Percentiles rank a stretch among this genome's conserved stretches.
phyloP scores from a whole-genome alignment of 2,113 vertebrate genomes.

The Phocoena sinus region DNA sequence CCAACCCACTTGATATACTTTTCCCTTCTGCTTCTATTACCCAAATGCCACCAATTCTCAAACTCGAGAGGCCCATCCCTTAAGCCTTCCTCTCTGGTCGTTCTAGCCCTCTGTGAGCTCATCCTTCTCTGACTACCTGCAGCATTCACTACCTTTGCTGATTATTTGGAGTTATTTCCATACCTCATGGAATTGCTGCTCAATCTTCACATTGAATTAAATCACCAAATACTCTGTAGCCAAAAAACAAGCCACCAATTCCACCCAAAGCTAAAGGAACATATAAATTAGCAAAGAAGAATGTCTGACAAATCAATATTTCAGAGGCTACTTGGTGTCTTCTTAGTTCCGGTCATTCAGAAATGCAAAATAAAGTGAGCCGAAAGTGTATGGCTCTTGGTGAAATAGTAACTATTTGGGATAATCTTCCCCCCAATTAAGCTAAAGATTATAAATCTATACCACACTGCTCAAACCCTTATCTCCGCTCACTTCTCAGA shows the following conservation, averaged over 20 bases:
- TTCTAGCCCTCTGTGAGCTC: neutral
- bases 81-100: neutral
- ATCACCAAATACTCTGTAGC: neutral
- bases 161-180: neutral
- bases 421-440: neutral
- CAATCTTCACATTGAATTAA: conserved; percentile 27
- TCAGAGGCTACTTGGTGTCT: neutral
- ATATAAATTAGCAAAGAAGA: neutral
- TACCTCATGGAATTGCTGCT: neutral
- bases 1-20: neutral
- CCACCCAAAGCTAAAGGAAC: neutral
- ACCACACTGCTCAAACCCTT: neutral
- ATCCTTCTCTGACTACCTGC: neutral
- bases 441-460: neutral
- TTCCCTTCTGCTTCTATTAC: neutral
- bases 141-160: neutral
- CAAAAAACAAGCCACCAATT: neutral
- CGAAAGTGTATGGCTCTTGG: neutral
- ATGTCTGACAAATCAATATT: neutral
- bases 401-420: neutral
- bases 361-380: neutral
- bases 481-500: neutral
- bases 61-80: neutral
- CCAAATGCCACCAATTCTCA: neutral
- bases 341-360: neutral